Base-by-base conservation (phyloP, 1,140 invertebrate genomes). In the Camponotus vicinus region DNA sequence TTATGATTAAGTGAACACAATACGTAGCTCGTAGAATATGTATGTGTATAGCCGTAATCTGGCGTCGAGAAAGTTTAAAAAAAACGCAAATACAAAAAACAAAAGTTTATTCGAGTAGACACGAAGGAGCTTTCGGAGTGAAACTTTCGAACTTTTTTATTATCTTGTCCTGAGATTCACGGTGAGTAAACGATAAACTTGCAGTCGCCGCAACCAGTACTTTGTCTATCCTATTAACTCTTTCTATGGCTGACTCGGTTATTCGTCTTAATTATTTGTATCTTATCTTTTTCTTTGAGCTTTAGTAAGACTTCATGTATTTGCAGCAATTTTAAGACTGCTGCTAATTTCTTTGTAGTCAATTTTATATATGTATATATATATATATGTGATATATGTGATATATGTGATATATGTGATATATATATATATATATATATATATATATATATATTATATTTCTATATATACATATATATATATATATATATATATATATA, bases 101-200 rank as follows among this genome's bases (percentile, higher is more conserved):
- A 66, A 69, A 59, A 79, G 86, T 88, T 89, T 45, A 88, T 88
- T 85, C 67, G 64, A 76, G 59, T 45, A 42, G 77, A 67, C 63
- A 76, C 70, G 70, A 76, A 76, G 59, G 55, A 40, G 64, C n/a
- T 34, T 40, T 78, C 83, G 55, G 63, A 66, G 40, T 61, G 49
- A 55, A 27, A 52, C 75, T 77, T 75, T 67, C 18, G 27, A 86
- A 89, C 71, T 89, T 89, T 88, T 89, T 89, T 89, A 86, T 89
- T 89, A 86, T 86, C 84, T 63, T 73, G 70, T 77, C 64, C 9
- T 21, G 34, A 70, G 73, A 59, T 37, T 66, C 7, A 66, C 32
- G 37, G 34, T 11, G 49, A 61, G 42, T 27, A 79, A 86, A 76
- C 55, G 18, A 55, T 32, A 61, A 75, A 89, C 77, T 88, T 89